Evolutionary conservation across 2,797 vertebrate genomes (phyloP).

Genomic region (Gymnocypris eckloni): DNA sequence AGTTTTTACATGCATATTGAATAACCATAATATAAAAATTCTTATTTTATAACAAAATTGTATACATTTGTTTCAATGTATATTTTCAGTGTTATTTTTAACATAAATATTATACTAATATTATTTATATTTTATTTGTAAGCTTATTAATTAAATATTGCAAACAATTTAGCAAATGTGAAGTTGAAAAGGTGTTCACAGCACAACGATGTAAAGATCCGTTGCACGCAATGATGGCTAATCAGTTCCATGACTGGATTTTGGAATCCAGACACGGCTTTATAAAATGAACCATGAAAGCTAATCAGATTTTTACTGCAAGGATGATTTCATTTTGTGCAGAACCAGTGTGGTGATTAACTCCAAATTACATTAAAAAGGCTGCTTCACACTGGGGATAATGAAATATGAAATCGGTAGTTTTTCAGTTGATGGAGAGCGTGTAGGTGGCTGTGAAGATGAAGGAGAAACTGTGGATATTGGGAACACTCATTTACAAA

Average conservation of each 20-base stretch:
- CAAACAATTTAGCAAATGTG: not conserved
- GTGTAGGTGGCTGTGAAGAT: slow-evolving; percentile 30
- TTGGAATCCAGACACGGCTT: slow-evolving; percentile 43
- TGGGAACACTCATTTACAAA: slow-evolving; percentile 18
- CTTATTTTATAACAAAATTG: no score
- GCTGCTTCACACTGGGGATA: slow-evolving; percentile 51
- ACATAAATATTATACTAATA: not conserved
- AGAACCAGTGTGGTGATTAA: slow-evolving; percentile 52
- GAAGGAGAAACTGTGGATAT: slow-evolving; percentile 9
- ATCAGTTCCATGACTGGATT: slow-evolving; percentile 36
- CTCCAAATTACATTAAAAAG: slow-evolving; percentile 56
- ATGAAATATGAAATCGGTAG: slow-evolving; percentile 48
- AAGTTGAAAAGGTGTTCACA: not conserved
- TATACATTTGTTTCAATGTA: no score
- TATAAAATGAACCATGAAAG: slow-evolving; percentile 55
- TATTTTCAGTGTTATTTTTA: no score
- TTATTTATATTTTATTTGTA: not conserved
- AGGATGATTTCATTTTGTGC: slow-evolving; percentile 58
- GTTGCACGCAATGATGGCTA: slow-evolving; percentile 52
- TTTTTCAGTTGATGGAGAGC: slow-evolving; percentile 39
- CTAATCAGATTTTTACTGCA: slow-evolving; percentile 59
- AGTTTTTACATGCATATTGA: not conserved
- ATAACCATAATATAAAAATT: not conserved
- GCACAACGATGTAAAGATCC: no score
- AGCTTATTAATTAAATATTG: not conserved